Evolutionary conservation across 2,113 vertebrate species (phyloP).

Genomic region (Stomatorhinus ivindoensis): DNA sequence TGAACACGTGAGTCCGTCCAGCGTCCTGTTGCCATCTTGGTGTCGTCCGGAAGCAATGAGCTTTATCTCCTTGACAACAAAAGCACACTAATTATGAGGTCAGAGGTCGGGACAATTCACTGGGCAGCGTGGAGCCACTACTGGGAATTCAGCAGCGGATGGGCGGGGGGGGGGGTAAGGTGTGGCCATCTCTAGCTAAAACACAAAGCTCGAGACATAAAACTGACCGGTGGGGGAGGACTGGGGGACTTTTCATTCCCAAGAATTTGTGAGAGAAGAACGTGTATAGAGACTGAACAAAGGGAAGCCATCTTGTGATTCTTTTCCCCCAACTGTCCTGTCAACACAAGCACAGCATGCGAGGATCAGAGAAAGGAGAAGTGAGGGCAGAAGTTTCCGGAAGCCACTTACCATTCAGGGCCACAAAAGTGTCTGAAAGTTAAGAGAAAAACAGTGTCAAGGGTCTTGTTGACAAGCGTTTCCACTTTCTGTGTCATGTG

Average conservation of each 20-base stretch:
- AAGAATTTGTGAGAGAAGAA: slow-evolving; percentile 64
- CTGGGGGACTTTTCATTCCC: slow-evolving; percentile 77
- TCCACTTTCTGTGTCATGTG: neutral
- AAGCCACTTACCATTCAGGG: slow-evolving; percentile 84
- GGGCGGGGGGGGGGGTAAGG: neutral
- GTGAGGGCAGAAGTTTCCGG: slow-evolving; percentile 28
- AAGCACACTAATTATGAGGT: slow-evolving; percentile 67
- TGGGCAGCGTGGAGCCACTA: slow-evolving; percentile 38
- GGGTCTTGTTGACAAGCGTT: neutral
- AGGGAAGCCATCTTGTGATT: slow-evolving; percentile 32
- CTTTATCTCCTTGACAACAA: slow-evolving; percentile 59
- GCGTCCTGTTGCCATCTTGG: slow-evolving; percentile 51
- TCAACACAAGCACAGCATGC: slow-evolving; percentile 46
- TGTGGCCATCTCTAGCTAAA: neutral
- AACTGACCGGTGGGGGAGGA: slow-evolving; percentile 71
- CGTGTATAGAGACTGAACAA: slow-evolving; percentile 76
- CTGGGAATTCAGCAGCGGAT: slow-evolving; percentile 3
- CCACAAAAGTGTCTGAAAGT: slow-evolving; percentile 66
- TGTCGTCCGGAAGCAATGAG: slow-evolving; percentile 55
- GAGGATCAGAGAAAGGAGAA: slow-evolving; percentile 38
- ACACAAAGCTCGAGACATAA: slow-evolving; percentile 17
- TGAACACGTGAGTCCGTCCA: slow-evolving; percentile 34
- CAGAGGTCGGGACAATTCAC: slow-evolving; percentile 63
- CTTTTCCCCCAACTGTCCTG: slow-evolving; percentile 6
- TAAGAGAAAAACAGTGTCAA: slow-evolving; percentile 6